Evolutionary conservation across 1,140 invertebrate genomes (phyloP).

Genomic region (Brachionus asplanchnoidis): DNA sequence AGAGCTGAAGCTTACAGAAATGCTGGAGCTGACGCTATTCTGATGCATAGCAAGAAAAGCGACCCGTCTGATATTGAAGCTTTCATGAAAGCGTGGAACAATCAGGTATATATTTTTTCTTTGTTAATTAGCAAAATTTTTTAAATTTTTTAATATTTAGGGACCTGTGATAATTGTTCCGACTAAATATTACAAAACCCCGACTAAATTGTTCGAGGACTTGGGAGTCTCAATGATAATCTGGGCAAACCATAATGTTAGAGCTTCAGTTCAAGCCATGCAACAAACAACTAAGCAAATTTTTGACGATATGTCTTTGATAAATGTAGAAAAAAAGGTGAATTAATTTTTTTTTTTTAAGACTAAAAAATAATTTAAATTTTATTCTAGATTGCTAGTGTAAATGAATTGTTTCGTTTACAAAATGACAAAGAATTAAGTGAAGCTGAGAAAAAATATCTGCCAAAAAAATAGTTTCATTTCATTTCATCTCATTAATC

Average conservation of each 20-base stretch:
- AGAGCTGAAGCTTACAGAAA: constrained; percentile 57
- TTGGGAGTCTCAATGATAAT: constrained; percentile 57
- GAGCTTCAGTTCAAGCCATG: constrained; percentile 57
- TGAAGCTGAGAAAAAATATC: constrained; percentile 56
- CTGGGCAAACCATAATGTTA: constrained; percentile 59
- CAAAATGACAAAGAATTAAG: constrained; percentile 57
- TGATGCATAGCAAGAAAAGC: constrained; percentile 59
- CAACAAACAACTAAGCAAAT: constrained; percentile 53
- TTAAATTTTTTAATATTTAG: constrained; percentile 47
- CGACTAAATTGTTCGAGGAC: constrained; percentile 54
- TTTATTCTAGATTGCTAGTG: constrained; percentile 43
- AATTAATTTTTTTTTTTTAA: not conserved
- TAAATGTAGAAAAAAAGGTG: constrained; percentile 55
- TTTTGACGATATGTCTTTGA: constrained; percentile 52
- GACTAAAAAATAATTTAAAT: not conserved
- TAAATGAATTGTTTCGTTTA: constrained; percentile 58
- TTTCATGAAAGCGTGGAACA: constrained; percentile 59
- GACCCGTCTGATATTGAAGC: constrained; percentile 57
- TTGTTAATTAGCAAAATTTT: not conserved
- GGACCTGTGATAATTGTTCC: constrained; percentile 59
- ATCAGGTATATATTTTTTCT: constrained; percentile 43
- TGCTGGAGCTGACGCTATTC: constrained; percentile 59
- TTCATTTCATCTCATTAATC: not conserved
- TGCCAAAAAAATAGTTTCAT: constrained; percentile 47
- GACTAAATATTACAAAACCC: constrained; percentile 58